Evolutionary conservation across 2,113 vertebrate species (phyloP), one percentile per base, ranked within the genome.

Genomic region (Hymenochirus boettgeri): DNA sequence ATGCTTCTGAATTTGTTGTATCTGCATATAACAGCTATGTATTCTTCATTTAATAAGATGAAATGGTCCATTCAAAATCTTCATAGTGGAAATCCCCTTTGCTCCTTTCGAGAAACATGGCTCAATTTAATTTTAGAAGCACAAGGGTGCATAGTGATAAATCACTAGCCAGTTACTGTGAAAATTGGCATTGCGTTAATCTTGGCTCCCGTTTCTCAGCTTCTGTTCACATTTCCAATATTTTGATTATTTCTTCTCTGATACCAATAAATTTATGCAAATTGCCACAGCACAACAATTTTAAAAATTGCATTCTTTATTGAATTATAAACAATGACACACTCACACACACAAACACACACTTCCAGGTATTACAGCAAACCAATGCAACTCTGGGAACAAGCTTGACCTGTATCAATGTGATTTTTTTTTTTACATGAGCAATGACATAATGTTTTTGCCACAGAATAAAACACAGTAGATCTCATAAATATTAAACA

Each of bases 1-100:
- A 27, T 50, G 63, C 42, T 65, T 22, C 35, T 25, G 54, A 48
- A n/a, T n/a, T 4, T 47, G 50, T 55, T 63, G 45, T 56, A 19
- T 57, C 54, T 3, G 8, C 21, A 5, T 37, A 26, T 33, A 65
- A 65, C 57, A 48, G 53, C 27, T 56, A 54, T 18, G 33, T 17
- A 25, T 57, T 65, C 39, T 37, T 50, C 27, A 57, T 65, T 57
- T 48, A 47, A 22, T 65, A 65, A 65, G 62, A 65, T 65, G 62
- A 65, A 65, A 65, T 33, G 39, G 37, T 57, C 42, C 53, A 65
- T 57, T 65, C 27, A 37, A 25, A 50, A 13, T 57, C 53, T 23
- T 13, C 62, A 31, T 39, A 48, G 39, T 48, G n/a, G 52, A 65
- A 65, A 57, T 35, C 52, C 25, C 25, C 53, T 56, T 45, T 57